Evolutionary conservation across 2,888 invertebrate species (phyloP).

Genomic region (Orthosia incerta): DNA sequence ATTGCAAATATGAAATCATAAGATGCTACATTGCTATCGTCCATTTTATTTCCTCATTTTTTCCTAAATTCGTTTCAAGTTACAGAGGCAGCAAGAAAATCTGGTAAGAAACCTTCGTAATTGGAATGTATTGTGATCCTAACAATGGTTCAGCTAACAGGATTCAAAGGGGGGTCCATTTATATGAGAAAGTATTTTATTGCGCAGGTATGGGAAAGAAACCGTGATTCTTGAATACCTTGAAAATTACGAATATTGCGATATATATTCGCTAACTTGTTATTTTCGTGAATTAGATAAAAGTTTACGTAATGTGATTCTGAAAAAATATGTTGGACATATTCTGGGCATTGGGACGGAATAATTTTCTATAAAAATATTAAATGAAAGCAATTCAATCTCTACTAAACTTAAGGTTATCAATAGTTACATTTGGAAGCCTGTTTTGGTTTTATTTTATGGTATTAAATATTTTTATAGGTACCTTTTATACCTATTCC

Average conservation of each 20-base stretch:
- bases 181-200: constrained; percentile 70
- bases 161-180: constrained; percentile 73
- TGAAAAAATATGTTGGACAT: neutral
- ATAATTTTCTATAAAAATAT: neutral
- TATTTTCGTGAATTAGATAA: constrained; percentile 5
- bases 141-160: constrained; percentile 75
- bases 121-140: constrained; percentile 78
- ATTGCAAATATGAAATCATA: constrained; percentile 35
- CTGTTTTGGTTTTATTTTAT: neutral
- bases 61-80: constrained; percentile 54
- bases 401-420: neutral
- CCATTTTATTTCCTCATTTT: constrained; percentile 43
- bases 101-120: constrained; percentile 69
- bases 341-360: neutral
- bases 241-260: constrained; percentile 37
- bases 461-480: neutral
- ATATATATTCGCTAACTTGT: constrained; percentile 17
- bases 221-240: constrained; percentile 46
- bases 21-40: constrained; percentile 22
- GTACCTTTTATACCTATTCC: neutral
- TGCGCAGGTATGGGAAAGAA: constrained; percentile 54
- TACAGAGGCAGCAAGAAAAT: constrained; percentile 56
- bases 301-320: constrained; percentile 2
- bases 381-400: neutral
- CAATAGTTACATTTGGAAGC: neutral